Evolutionary conservation across 2,113 vertebrate species (phyloP), one percentile per base, ranked within the genome.

Genomic region (Mustelus asterias): DNA sequence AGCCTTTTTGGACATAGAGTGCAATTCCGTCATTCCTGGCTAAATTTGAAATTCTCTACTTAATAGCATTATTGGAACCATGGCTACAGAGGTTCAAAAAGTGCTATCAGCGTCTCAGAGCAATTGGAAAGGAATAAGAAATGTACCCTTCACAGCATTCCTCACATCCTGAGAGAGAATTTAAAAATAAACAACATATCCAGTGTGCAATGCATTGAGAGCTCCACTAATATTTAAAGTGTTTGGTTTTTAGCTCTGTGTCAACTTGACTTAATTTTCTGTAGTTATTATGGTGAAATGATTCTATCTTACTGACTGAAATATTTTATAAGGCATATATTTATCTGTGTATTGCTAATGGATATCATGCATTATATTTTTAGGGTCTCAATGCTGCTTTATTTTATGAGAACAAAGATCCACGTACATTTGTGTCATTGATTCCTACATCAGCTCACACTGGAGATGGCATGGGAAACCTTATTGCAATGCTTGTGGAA

Each of bases 391-490:
- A 99, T 1, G 99, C 99, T 26, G 98, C 99, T 96, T 97, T 99
- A 96, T 99, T 98, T 97, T 98, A 97, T 96, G 99, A 99, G 97
- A 99, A 99, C 96, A 99, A 99, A 97, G 99, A 99, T 97, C 98
- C 98, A 0, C 98, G 99, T 48, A 99, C 99, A 22, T 99, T 99
- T 78, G 98, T 99, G 96, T 99, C 99, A 22, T 96, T 99, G 97
- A 98, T 99, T 96, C 99, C 99, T 96, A 99, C 99, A 88, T 99
- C 99, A 95, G 99, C 99, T 96, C 99, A 99, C 97, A 99, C 99
- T 95, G 99, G 99, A 0, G 99, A 99, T 96, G 99, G 99, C 85
- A 99, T 99, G 98, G 99, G 99, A 37, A 99, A 99, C 97, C 98
- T 99, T 96, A 99, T 99, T 96, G 98, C 97, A 60, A 98, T 99